Evolutionary conservation across 2,888 invertebrate genomes (phyloP).

Genomic region (Drosophila suboccidentalis): DNA sequence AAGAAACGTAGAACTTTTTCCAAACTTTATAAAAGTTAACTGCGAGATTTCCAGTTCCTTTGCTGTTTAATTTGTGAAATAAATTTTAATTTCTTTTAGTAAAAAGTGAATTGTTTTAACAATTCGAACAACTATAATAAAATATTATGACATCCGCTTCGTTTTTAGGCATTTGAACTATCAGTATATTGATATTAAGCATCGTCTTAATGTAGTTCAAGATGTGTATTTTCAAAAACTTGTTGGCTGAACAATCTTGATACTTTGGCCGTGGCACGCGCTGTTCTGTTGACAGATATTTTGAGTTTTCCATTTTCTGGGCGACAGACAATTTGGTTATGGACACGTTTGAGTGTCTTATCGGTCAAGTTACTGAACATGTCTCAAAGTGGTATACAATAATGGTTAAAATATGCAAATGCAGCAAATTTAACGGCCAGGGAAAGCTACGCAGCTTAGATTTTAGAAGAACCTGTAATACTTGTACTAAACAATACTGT

Average conservation of each 20-base stretch:
- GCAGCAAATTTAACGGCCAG: constrained; percentile 6
- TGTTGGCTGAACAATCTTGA: constrained; percentile 2
- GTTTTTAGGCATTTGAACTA: background rate
- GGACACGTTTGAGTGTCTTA: constrained; percentile 67
- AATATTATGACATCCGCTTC: background rate
- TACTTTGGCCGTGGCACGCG: constrained; percentile 57
- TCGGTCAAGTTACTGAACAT: constrained; percentile 57
- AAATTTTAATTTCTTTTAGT: no score
- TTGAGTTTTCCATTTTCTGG: constrained; percentile 29
- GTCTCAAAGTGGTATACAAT: constrained; percentile 31
- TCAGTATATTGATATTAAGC: background rate
- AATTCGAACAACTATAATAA: background rate
- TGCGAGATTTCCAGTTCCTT: no score
- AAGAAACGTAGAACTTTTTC: no score
- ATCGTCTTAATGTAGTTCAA: background rate
- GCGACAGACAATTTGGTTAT: constrained; percentile 31
- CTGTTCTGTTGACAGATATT: constrained; percentile 26
- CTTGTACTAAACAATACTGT: background rate
- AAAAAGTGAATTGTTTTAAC: background rate
- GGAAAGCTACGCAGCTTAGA: background rate
- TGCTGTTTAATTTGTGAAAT: no score
- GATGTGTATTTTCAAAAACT: constrained; percentile 3
- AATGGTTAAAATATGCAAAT: constrained; percentile 58
- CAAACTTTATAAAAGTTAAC: no score
- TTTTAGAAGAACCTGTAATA: constrained; percentile 4